Conservation (phyloP, 2,888 invertebrate species). For the Melanostoma scalare region DNA sequence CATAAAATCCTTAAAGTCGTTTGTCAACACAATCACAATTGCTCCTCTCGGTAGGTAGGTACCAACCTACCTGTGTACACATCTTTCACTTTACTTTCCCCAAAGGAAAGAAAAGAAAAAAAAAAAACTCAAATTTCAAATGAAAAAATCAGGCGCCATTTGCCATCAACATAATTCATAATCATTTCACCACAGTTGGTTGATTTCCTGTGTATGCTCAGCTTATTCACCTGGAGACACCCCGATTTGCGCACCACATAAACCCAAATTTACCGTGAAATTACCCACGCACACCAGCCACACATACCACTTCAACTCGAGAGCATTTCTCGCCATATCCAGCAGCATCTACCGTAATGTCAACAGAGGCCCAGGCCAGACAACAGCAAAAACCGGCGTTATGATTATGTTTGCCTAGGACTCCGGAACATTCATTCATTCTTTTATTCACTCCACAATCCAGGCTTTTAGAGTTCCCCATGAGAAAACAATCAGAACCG, state of each 20-base stretch:
- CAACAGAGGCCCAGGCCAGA: conserved; percentile 24
- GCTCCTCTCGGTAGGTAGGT: too few relatives aligned
- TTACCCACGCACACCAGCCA: conserved; percentile 58
- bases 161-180: conserved; percentile 55
- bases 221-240: conserved; percentile 70
- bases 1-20: too few relatives aligned
- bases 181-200: conserved; percentile 61
- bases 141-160: conserved; percentile 40
- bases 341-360: conserved; percentile 35
- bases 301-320: not conserved
- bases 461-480: conserved; percentile 4
- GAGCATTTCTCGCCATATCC: conserved; percentile 6
- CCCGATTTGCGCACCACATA: conserved; percentile 67
- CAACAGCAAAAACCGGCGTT: conserved; percentile 35
- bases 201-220: conserved; percentile 68
- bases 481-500: conserved; percentile 57
- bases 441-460: not conserved
- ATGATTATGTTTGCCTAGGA: conserved; percentile 61
- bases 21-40: too few relatives aligned
- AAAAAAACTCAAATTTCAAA: conserved; percentile 33
- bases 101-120: conserved; percentile 11
- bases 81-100: conserved; percentile 39
- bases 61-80: too few relatives aligned
- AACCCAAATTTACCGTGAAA: conserved; percentile 69
- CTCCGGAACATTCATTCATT: conserved; percentile 45